Percentiles rank a stretch among this genome's conserved stretches.
These are phyloP conservation scores for Thryonomys swinderianus DNA, from an alignment of 2,113 vertebrate species.

Conservation along the genomic window DNA sequence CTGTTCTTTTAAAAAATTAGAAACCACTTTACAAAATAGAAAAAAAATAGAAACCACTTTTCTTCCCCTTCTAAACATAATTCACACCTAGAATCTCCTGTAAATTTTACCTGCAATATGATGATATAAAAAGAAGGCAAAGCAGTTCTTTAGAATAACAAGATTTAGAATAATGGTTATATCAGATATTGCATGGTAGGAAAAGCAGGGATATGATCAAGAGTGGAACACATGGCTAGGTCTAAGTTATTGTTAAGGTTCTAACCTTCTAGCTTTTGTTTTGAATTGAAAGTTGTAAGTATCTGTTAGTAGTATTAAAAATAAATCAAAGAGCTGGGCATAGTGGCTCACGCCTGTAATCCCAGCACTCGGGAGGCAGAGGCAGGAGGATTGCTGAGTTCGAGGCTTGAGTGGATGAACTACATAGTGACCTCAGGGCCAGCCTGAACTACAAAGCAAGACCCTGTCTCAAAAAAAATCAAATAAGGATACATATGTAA, in stretches of 20 bases:
- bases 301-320: neutral
- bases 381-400: too few species aligned
- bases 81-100: conserved; percentile 48
- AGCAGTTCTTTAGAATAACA: neutral
- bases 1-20: conserved; percentile 37
- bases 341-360: too few species aligned
- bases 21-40: neutral
- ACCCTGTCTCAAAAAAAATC: too few species aligned
- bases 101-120: conserved; percentile 39
- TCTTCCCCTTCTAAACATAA: conserved; percentile 52
- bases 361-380: too few species aligned
- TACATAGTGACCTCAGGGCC: too few species aligned
- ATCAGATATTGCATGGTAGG: neutral
- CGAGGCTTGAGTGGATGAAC: too few species aligned
- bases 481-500: neutral
- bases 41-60: conserved; percentile 30
- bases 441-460: too few species aligned
- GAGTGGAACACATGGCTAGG: neutral
- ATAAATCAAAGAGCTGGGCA: too few species aligned
- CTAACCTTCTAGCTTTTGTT: conserved; percentile 24
- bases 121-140: conserved; percentile 15
- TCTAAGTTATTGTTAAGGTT: neutral
- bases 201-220: neutral
- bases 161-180: neutral
- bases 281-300: neutral